Evolutionary conservation across 2,113 vertebrate species (phyloP), one percentile per base, ranked within the genome.

Genomic region (Aleadryas rufinucha): DNA sequence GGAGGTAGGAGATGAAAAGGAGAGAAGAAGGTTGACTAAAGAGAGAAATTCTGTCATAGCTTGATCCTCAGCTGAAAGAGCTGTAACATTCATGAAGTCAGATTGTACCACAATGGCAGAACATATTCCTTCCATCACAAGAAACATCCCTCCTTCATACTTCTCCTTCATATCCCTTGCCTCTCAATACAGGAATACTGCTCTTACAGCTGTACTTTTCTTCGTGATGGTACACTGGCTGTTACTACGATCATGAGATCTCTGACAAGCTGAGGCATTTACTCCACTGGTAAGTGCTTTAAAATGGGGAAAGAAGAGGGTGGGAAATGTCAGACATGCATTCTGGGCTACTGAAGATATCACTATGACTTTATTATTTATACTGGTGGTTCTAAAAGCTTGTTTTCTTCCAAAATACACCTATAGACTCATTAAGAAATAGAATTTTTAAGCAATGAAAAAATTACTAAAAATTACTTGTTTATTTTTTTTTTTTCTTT

Each of bases 241-340:
- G 13, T 42, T 79, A 72, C 42, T 52, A 14, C 3, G 53, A 4
- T 24, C 33, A 54, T 22, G 17, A 20, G 22, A 42, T 26, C 10
- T 22, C 16, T 52, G 45, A 49, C 83, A 72, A 76, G 4, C 23
- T 75, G 42, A 2, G 23, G 3, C 10, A 59, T 63, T 87, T 63
- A 13, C 12, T 71, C 24, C 8, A 7, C n/a, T 0, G 0, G 3
- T 85, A 66, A 64, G 31, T 50, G 6, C 9, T 57, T 65, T 57
- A 52, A 44, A 20, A 53, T 7, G 33, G 12, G 31, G 35, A 71
- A 72, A 56, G 56, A 70, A 59, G 6, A 3, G 3, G 11, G 10
- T 1, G 2, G 33, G 5, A 64, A 44, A 70, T 41, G 5, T 42
- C 24, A 65, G 30, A 37, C 1, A 3, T 33, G 8, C 6, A 16